phyloP scores from a whole-genome alignment of 2,888 invertebrate species.

The Leucoptera coffeella region DNA sequence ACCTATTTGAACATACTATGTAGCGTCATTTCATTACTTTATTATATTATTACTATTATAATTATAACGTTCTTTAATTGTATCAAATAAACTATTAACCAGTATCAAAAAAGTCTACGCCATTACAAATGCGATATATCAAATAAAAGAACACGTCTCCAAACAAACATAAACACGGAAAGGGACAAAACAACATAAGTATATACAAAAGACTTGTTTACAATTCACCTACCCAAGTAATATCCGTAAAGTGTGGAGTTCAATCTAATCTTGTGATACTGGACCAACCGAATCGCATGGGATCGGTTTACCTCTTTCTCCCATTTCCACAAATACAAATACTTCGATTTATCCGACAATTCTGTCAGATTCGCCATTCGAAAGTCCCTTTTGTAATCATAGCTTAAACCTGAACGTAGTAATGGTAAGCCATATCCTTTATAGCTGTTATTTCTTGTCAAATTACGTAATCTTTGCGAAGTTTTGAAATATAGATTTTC shows the following conservation, averaged over 20 bases:
- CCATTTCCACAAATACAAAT: not conserved
- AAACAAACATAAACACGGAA: constrained; percentile 19
- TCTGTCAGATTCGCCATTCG: constrained; percentile 20
- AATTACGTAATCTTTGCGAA: constrained; percentile 20
- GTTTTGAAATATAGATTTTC: constrained; percentile 22
- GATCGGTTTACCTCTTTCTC: constrained; percentile 7
- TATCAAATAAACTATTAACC: constrained; percentile 20
- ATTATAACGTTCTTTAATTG: too few species aligned
- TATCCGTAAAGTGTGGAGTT: constrained; percentile 31
- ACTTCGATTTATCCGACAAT: constrained; percentile 7
- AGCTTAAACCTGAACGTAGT: constrained; percentile 16
- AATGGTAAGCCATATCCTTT: constrained; percentile 12
- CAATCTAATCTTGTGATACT: constrained; percentile 32
- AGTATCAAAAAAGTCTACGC: constrained; percentile 15
- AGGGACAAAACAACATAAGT: constrained; percentile 18
- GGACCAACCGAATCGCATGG: constrained; percentile 16
- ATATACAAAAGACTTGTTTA: too few species aligned
- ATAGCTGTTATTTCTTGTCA: constrained; percentile 18
- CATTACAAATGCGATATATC: constrained; percentile 24
- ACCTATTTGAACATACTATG: too few species aligned
- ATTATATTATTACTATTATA: too few species aligned
- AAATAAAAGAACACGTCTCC: too few species aligned
- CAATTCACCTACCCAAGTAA: constrained; percentile 22
- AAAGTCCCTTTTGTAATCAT: constrained; percentile 22
- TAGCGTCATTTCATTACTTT: too few species aligned